Percentiles rank a stretch among this genome's conserved stretches.
Evolutionary conservation across 2,113 vertebrate genomes (phyloP).

Genomic region (Salvelinus sp.): DNA sequence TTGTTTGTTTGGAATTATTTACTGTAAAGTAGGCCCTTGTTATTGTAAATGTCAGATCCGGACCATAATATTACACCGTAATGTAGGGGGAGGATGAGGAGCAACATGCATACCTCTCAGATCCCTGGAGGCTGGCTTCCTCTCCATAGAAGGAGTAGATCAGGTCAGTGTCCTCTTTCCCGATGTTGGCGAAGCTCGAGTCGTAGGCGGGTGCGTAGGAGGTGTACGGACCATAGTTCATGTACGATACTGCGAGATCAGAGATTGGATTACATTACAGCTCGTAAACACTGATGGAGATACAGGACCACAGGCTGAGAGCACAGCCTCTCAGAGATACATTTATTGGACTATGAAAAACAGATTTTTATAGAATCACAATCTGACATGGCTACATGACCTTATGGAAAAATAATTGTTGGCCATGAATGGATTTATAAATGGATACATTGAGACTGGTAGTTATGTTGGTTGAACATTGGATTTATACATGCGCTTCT

Average conservation of each 20-base stretch:
- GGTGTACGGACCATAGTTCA: slow-evolving; percentile 94
- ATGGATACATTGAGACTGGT: no score
- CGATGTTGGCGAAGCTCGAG: slow-evolving; percentile 93
- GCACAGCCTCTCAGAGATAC: background rate
- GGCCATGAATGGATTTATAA: no score
- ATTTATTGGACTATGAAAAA: background rate
- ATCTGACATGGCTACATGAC: no score
- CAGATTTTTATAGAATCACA: no score
- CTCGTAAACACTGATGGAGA: background rate
- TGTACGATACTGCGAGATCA: slow-evolving; percentile 82
- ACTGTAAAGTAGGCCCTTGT: slow-evolving; percentile 17
- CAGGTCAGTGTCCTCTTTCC: slow-evolving; percentile 95
- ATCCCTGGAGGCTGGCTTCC: slow-evolving; percentile 80
- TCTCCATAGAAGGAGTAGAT: slow-evolving; percentile 90
- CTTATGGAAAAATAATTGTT: no score
- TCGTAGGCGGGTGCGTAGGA: slow-evolving; percentile 93
- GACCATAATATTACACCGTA: background rate
- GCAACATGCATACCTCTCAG: slow-evolving; percentile 80
- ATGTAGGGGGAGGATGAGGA: background rate
- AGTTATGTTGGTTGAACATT: no score
- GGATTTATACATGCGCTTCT: no score
- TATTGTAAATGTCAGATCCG: background rate
- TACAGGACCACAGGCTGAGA: background rate
- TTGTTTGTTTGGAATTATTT: background rate
- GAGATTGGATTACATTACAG: background rate